phyloP scores from a whole-genome alignment of 2,113 vertebrate genomes.

The Casuarius casuarius region DNA sequence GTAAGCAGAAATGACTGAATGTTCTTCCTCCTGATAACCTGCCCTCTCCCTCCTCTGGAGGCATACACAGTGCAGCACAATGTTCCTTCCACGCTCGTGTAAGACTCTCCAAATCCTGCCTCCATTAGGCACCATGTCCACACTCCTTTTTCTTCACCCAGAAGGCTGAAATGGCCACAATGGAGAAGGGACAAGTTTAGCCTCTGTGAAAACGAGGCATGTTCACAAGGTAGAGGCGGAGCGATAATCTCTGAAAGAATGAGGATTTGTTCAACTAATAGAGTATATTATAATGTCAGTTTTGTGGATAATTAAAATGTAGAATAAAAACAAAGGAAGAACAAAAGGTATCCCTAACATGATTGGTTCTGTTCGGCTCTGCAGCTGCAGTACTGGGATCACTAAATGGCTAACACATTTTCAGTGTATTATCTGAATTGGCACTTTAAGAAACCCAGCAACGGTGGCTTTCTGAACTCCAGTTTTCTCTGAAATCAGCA shows the following conservation, averaged over 20 bases:
- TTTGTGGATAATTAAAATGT: not conserved
- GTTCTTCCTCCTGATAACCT: not conserved
- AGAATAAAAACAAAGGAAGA: not conserved
- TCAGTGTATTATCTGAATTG: not conserved
- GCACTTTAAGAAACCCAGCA: not conserved
- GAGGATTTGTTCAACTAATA: not conserved
- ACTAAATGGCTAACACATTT: not conserved
- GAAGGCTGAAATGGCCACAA: not conserved
- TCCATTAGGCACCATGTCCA: not conserved
- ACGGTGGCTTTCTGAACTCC: not conserved
- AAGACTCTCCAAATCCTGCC: not conserved
- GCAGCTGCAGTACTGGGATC: not conserved
- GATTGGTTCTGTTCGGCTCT: not conserved
- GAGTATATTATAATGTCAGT: not conserved
- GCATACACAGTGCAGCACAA: not conserved
- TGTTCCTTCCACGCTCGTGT: not conserved
- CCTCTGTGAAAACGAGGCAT: fast-evolving
- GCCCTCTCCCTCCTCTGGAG: not conserved
- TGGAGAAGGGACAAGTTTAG: not conserved
- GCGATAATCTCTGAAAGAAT: not conserved
- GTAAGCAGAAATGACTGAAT: not conserved
- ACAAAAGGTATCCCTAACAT: not conserved
- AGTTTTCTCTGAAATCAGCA: not conserved
- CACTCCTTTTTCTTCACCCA: not conserved
- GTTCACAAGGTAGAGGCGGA: not conserved